A percentile compares a stretch with the other conserved stretches of the same genome.
phyloP scores from a whole-genome alignment of 1,140 invertebrate genomes.

The Trichoplusia ni region DNA sequence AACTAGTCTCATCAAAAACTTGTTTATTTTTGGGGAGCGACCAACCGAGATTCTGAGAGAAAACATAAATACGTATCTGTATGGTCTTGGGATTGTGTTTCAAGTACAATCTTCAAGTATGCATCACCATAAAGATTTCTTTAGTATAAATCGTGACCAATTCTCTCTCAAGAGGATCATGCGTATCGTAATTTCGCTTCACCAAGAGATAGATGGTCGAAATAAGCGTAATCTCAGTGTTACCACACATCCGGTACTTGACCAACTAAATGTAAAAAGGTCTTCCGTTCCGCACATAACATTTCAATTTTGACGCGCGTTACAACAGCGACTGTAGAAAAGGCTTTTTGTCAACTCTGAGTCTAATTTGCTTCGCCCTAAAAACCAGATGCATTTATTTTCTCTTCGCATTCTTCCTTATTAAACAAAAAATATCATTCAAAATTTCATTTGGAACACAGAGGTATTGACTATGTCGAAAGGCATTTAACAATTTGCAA shows the following conservation, averaged over 20 bases:
- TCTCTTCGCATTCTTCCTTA: conserved; percentile 27
- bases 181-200: conserved; percentile 27
- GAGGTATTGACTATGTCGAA: background rate
- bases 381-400: conserved; percentile 38
- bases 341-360: conserved; percentile 69
- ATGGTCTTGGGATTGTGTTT: background rate
- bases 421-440: no score
- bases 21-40: conserved; percentile 1
- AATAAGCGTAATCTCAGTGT: conserved; percentile 40
- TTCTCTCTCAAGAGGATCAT: conserved; percentile 36
- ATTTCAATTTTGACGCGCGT: conserved; percentile 63
- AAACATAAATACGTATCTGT: background rate
- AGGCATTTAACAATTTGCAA: background rate
- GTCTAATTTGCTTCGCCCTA: conserved; percentile 63
- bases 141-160: conserved; percentile 41
- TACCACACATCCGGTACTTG: conserved; percentile 67
- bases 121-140: conserved; percentile 29
- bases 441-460: no score
- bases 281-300: conserved; percentile 72
- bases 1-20: conserved; percentile 18
- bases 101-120: conserved; percentile 15
- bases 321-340: conserved; percentile 29
- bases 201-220: conserved; percentile 29
- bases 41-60: background rate
- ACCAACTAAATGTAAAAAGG: conserved; percentile 65